These are phyloP conservation scores for Elgonia sp. DNA, from an alignment of 2,888 invertebrate species.

Conservation along the genomic window DNA sequence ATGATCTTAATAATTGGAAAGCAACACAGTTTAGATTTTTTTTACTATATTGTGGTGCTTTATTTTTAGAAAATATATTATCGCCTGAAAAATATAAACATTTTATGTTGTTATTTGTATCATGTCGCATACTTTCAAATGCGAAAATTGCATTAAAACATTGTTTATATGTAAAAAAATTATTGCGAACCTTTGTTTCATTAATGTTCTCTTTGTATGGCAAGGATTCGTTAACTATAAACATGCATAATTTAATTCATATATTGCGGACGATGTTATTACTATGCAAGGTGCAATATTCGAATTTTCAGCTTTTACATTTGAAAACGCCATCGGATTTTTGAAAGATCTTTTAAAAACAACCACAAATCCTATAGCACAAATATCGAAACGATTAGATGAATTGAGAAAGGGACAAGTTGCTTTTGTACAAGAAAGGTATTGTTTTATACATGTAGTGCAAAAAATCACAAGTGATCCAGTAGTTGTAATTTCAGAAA, in stretches of 20 bases:
- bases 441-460: conserved; percentile 16
- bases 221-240: conserved; percentile 38
- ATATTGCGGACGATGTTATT: conserved; percentile 61
- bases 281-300: conserved; percentile 45
- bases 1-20: conserved; percentile 41
- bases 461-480: conserved; percentile 15
- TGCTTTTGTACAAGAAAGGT: conserved; percentile 12
- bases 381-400: conserved; percentile 30
- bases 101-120: conserved; percentile 69
- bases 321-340: conserved; percentile 55
- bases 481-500: neutral
- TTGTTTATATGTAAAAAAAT: conserved; percentile 33
- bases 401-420: conserved; percentile 28
- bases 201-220: conserved; percentile 53
- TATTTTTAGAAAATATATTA: conserved; percentile 65
- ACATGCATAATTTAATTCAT: conserved; percentile 39
- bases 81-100: conserved; percentile 62
- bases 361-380: conserved; percentile 35
- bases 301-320: conserved; percentile 53
- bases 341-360: conserved; percentile 49
- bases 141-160: conserved; percentile 40
- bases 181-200: conserved; percentile 54
- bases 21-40: conserved; percentile 44
- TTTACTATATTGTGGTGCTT: conserved; percentile 48
- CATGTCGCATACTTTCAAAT: conserved; percentile 42